Evolutionary conservation across 2,113 vertebrate species (phyloP).

Genomic region (Chinchilla lanigera): DNA sequence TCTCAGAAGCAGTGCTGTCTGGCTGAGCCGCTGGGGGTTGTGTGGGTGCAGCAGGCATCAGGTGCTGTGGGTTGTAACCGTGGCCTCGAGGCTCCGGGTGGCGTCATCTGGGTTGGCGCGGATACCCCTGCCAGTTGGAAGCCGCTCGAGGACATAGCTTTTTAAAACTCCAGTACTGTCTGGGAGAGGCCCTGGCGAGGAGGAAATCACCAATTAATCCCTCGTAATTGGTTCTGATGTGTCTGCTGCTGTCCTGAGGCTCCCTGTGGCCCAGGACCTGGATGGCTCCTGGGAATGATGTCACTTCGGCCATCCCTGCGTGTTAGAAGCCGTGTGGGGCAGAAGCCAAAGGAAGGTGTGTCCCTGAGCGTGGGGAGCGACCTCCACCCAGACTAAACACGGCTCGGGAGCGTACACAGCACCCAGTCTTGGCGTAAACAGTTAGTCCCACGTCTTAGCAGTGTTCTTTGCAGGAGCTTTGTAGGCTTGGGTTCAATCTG

Average conservation of each 20-base stretch:
- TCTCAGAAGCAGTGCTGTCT: neutral
- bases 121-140: neutral
- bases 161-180: neutral
- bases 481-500: neutral
- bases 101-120: neutral
- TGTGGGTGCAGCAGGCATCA: neutral
- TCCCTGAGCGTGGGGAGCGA: constrained; percentile 49
- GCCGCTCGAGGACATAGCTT: neutral
- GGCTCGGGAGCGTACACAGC: constrained; percentile 32
- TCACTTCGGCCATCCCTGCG: neutral
- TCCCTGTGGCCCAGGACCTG: neutral
- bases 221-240: neutral
- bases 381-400: constrained; percentile 77
- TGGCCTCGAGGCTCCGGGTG: rapidly evolving
- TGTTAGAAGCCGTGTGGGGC: neutral
- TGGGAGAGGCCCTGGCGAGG: neutral
- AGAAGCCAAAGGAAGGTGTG: constrained; percentile 30
- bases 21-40: neutral
- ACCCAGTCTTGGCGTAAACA: constrained; percentile 60
- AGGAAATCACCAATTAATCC: neutral
- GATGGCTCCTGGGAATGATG: neutral
- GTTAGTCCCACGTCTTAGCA: constrained; percentile 54
- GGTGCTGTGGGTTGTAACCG: neutral
- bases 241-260: neutral
- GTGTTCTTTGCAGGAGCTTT: constrained; percentile 1